Percentiles rank a stretch among this genome's conserved stretches.
Evolutionary conservation across 2,113 vertebrate species (phyloP).

Genomic region (Ciconia stormi): DNA sequence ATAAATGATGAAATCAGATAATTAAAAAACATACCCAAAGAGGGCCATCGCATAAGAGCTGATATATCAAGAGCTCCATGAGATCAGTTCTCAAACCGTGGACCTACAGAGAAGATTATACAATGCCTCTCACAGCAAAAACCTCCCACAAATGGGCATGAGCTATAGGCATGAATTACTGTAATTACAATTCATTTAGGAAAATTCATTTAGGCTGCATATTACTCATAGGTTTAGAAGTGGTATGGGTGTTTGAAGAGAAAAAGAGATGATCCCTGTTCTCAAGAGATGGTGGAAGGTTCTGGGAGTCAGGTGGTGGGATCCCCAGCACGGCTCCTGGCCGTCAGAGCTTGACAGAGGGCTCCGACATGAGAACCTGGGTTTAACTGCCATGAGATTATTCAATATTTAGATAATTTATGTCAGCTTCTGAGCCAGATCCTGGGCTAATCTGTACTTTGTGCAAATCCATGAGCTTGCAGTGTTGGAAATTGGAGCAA

Average conservation of each 20-base stretch:
- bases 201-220: not conserved
- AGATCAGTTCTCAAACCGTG: conserved; percentile 1
- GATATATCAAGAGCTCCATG: conserved; percentile 27
- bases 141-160: not conserved
- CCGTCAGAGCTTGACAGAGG: not conserved
- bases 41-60: not conserved
- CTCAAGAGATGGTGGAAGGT: not conserved
- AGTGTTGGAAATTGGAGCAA: not conserved
- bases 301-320: not conserved
- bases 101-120: not conserved
- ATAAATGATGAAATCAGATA: not conserved
- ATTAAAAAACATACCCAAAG: not conserved
- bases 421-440: not conserved
- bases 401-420: not conserved
- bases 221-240: not conserved
- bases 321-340: not conserved
- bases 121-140: not conserved
- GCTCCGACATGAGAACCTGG: not conserved
- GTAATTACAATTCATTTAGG: conserved; percentile 51
- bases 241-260: not conserved
- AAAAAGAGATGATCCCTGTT: not conserved
- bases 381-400: not conserved
- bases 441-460: conserved; percentile 10
- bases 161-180: conserved; percentile 33
- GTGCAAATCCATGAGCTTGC: not conserved